Base-by-base conservation (phyloP, 2,113 vertebrate genomes). In the Actenoides hombroni region DNA sequence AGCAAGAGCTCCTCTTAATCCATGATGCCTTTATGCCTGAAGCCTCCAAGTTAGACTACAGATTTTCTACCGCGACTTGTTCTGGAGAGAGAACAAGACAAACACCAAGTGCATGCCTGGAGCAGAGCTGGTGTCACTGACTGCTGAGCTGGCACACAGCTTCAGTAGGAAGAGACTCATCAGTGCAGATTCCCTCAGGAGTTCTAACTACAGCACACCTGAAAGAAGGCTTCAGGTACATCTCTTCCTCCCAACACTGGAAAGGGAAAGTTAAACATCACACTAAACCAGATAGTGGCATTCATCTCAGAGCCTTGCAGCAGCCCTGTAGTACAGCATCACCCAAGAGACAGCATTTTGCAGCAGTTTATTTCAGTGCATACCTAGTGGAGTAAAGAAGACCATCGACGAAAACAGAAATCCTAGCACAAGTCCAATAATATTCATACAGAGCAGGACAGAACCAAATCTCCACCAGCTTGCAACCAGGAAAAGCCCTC, bases 401-500 rank as follows among this genome's bases (percentile, higher is more conserved):
- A 98, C 26, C 0, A 80, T 82, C 0, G 99, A 98, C 0, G 99
- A 97, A 23, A 98, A 25, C 19, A 99, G 97, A 95, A 98, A 99
- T 54, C 99, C 99, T 54, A 99, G 95, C 86, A 98, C 98, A 12
- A 99, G 96, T 28, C 99, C 99, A 2, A 99, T 97, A 71, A 99
- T 96, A 54, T 98, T 65, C 73, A 99, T 94, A 37, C 98, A 99
- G 7, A 98, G 91, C 54, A 98, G 70, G 77, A 99, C 98, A 5
- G 98, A 98, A 5, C 99, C 99, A 26, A 98, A 99, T 46, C 98
- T 97, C 99, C 99, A 99, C 99, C 99, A 99, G n/a, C 95, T 97
- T 81, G 98, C 98, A 54, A 99, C 98, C 97, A 99, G 85, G 86
- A 98, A 33, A 60, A 99, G 93, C 0, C 99, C 99, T 24, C 99